Percentiles rank a stretch among this genome's conserved stretches.
Conservation (phyloP, 2,888 invertebrate genomes). For the Geophilus truncorum region DNA sequence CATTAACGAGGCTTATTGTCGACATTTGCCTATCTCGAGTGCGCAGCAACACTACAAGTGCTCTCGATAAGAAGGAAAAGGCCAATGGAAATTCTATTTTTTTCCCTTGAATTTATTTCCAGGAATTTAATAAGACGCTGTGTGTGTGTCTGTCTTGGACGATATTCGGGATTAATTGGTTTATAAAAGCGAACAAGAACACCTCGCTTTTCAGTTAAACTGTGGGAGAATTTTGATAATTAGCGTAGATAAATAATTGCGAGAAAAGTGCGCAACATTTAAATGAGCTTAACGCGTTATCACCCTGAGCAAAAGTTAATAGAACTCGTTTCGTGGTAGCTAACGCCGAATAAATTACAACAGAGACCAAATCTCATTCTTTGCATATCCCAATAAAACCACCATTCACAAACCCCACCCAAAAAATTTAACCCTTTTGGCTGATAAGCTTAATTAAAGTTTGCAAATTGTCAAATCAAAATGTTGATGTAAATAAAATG, state of each 20-base stretch:
- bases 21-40: not conserved
- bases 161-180: not conserved
- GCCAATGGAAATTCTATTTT: not conserved
- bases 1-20: not conserved
- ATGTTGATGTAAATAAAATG: too few species aligned
- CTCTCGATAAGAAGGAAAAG: not conserved
- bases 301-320: not conserved
- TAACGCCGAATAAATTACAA: not conserved
- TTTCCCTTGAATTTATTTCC: not conserved
- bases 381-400: too few species aligned
- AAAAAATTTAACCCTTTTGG: too few species aligned
- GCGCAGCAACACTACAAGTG: not conserved
- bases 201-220: not conserved
- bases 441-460: too few species aligned
- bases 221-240: not conserved
- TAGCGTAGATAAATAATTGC: too few species aligned
- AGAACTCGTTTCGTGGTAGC: not conserved
- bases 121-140: not conserved
- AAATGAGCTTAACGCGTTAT: not conserved
- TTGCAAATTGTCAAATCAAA: too few species aligned
- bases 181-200: not conserved
- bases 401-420: too few species aligned
- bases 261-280: too few species aligned
- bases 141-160: too few species aligned
- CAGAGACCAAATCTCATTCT: not conserved